phyloP scores from a whole-genome alignment of 2,113 vertebrate genomes.

The Pteronura brasiliensis region DNA sequence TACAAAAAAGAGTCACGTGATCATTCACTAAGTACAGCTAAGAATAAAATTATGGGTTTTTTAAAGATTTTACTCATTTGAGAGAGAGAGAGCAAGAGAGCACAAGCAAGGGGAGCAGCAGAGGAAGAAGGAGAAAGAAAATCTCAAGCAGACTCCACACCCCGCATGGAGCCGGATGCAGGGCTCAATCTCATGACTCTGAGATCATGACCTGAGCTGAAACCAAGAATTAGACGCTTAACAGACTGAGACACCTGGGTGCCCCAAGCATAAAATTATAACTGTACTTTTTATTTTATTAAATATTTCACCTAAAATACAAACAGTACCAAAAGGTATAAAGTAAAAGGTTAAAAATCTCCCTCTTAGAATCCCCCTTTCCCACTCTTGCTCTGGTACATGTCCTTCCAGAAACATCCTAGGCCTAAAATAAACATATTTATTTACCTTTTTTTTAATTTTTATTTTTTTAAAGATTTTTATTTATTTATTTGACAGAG shows the following conservation, averaged over 20 bases:
- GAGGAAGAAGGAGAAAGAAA: neutral
- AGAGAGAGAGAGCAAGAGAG: neutral
- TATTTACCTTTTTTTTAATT: neutral
- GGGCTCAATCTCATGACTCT: neutral
- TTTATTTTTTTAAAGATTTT: no score
- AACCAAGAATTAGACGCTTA: neutral
- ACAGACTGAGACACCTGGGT: neutral
- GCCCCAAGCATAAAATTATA: neutral
- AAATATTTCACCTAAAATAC: neutral
- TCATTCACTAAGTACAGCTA: neutral
- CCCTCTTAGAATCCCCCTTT: neutral
- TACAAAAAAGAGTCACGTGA: neutral
- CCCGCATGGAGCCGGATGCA: fast-evolving
- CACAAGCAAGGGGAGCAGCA: neutral
- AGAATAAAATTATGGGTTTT: neutral
- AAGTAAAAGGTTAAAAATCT: neutral
- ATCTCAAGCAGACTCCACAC: neutral
- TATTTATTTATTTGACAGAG: no score
- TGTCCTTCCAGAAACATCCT: neutral
- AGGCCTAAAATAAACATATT: neutral
- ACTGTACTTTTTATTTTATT: neutral
- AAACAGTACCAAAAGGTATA: neutral
- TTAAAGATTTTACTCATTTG: neutral
- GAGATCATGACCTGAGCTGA: neutral
- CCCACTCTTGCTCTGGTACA: neutral